These are phyloP conservation scores for Nerophis ophidion DNA, from an alignment of 2,113 vertebrate genomes.

Conservation along the genomic window DNA sequence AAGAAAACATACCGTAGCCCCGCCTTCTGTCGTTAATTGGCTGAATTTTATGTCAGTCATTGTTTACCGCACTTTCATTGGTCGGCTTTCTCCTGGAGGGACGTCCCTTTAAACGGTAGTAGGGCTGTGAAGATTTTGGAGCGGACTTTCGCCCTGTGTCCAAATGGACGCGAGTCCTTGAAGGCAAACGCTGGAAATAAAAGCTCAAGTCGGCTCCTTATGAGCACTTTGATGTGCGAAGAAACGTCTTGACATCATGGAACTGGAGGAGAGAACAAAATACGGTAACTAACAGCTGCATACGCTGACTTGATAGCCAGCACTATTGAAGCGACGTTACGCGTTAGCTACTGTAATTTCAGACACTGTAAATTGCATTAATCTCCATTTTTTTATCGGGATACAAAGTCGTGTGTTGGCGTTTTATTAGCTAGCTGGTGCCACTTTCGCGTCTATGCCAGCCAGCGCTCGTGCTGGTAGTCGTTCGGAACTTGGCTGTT, in stretches of 20 bases:
- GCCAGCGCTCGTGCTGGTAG: neutral
- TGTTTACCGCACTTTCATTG: slow-evolving; percentile 17
- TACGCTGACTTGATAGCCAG: slow-evolving; percentile 8
- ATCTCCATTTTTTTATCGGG: neutral
- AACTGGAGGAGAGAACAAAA: slow-evolving; percentile 60
- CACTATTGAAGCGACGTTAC: neutral
- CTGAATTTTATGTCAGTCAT: neutral
- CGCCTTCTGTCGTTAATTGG: slow-evolving; percentile 28
- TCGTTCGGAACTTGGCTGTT: neutral
- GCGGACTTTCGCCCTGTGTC: slow-evolving; percentile 31
- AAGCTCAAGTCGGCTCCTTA: slow-evolving; percentile 7
- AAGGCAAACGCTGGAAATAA: slow-evolving; percentile 6
- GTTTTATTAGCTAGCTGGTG: neutral
- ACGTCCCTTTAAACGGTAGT: slow-evolving; percentile 29
- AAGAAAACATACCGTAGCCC: slow-evolving; percentile 2
- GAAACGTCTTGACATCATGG: slow-evolving; percentile 41
- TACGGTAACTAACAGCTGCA: slow-evolving; percentile 49
- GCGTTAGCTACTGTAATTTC: neutral
- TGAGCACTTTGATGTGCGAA: slow-evolving; percentile 10
- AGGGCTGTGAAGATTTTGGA: slow-evolving; percentile 37
- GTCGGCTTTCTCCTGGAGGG: neutral
- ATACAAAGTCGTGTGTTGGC: neutral
- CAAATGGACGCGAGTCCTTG: neutral
- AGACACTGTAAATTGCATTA: neutral
- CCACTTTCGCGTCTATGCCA: slow-evolving; percentile 15